phyloP scores from a whole-genome alignment of 1,140 invertebrate species.

The Ceratina calcarata region DNA sequence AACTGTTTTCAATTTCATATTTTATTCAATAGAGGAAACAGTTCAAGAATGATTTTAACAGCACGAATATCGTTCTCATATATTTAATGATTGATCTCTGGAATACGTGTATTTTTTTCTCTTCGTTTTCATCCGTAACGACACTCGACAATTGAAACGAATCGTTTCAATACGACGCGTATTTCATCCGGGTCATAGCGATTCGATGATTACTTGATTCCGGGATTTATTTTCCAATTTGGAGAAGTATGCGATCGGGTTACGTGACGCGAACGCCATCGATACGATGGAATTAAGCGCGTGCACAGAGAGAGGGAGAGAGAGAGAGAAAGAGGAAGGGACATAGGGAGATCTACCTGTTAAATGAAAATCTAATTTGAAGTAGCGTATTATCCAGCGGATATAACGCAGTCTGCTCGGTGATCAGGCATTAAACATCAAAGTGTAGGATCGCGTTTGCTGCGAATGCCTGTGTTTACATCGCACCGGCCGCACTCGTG shows the following conservation, averaged over 20 bases:
- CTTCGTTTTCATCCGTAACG: not conserved
- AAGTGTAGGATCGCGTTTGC: slow-evolving; percentile 15
- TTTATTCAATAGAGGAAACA: not conserved
- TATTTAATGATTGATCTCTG: not conserved
- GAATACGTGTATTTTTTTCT: not conserved
- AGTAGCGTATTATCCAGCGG: not conserved
- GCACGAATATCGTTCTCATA: not conserved
- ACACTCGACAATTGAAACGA: not conserved
- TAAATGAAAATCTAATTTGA: slow-evolving; percentile 45
- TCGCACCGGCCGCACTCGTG: not conserved
- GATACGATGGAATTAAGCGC: slow-evolving; percentile 4
- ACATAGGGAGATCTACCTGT: not conserved
- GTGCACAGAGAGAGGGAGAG: not conserved
- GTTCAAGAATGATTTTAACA: not conserved
- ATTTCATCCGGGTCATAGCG: not conserved
- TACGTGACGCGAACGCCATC: not conserved
- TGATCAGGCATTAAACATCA: slow-evolving; percentile 37
- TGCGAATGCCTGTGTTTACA: not conserved
- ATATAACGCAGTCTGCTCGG: too few species aligned
- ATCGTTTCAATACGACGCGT: not conserved
- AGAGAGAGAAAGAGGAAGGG: too few species aligned
- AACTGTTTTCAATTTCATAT: too few species aligned
- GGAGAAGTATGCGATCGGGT: slow-evolving; percentile 11
- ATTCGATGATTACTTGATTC: slow-evolving; percentile 47
- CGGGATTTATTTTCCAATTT: slow-evolving; percentile 68